Conservation (phyloP, 37 sponge, comb jelly and placozoan genomes). For the Beroe ovata region DNA sequence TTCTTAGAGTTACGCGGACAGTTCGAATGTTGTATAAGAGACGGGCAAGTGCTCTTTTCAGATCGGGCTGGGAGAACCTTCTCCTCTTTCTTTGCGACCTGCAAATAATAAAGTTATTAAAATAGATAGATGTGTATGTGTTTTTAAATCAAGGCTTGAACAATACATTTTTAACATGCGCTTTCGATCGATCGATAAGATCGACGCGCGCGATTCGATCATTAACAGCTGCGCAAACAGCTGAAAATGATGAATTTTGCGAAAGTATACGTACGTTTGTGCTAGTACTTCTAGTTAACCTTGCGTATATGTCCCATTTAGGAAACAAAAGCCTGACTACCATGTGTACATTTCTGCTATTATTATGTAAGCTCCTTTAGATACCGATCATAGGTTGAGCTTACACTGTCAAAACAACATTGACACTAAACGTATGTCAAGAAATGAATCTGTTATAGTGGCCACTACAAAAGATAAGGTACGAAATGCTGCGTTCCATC, state of each 20-base stretch:
- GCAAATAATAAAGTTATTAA: too few relatives aligned
- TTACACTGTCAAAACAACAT: too few relatives aligned
- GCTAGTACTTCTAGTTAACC: constrained; percentile 11
- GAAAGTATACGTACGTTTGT: neutral
- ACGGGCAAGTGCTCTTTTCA: too few relatives aligned
- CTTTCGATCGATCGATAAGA: neutral
- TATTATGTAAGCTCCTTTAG: neutral
- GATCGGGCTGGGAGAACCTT: too few relatives aligned
- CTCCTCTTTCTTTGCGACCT: too few relatives aligned
- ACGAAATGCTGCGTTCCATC: too few relatives aligned
- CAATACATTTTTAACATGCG: neutral
- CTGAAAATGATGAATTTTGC: neutral
- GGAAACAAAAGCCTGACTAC: neutral
- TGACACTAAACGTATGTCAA: too few relatives aligned
- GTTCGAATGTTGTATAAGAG: too few relatives aligned
- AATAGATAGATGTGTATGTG: too few relatives aligned
- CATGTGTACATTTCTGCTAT: neutral
- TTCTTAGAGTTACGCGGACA: constrained; percentile 29
- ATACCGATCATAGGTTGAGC: too few relatives aligned
- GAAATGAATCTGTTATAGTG: too few relatives aligned
- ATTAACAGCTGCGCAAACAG: neutral
- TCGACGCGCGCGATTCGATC: constrained; percentile 13
- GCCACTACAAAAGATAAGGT: too few relatives aligned
- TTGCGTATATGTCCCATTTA: neutral
- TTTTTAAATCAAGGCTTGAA: neutral